Evolutionary conservation across 2,888 invertebrate species (phyloP), one percentile per base, ranked within the genome.

Genomic region (Leuctra nigra): DNA sequence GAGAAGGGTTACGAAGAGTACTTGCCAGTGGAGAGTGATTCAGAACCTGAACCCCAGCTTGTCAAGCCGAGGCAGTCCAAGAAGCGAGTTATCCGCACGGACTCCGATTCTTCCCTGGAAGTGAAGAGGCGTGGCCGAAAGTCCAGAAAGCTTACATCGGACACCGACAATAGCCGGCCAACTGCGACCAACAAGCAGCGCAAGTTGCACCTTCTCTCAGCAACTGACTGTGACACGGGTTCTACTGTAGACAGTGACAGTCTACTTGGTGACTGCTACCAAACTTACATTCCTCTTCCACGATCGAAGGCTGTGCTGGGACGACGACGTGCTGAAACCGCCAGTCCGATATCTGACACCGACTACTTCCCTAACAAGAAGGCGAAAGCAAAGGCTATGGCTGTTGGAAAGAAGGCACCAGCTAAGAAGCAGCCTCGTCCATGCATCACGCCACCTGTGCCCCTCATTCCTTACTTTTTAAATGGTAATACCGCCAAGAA

Each of bases 1-100:
- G 83, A 83, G 66, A 82, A 82, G 68, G 83, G 82, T 65, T 76
- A 75, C 64, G 75, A 75, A 59, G 70, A 72, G 41, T 50, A 35
- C 13, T n/a, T 50, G 16, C 22, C 18, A 14, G 20, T 9, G 4
- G 48, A 48, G 14, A 29, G 29, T 1, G 48, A 48, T n/a, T 33
- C 33, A 70, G 70, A 66, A 14, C 72, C 72, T 44, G 33, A 66
- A 29, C 48, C 56, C 9, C 50, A 16, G 38, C 25, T 24, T 20
- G 25, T 11, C 16, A 13, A 54, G 36, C 52, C 44, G 47, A 57
- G 35, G 55, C 24, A 25, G 35, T 33, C 18, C 33, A 35, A 46
- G 50, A 47, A 47, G 47, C 29, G 23, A 53, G 16, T 6, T 7
- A 13, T 38, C 16, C 18, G 20, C 38, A 14, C 16, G 14, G 36